These are phyloP conservation scores for Danaus chrysippus DNA, from an alignment of 2,888 invertebrate genomes.

Conservation along the genomic window DNA sequence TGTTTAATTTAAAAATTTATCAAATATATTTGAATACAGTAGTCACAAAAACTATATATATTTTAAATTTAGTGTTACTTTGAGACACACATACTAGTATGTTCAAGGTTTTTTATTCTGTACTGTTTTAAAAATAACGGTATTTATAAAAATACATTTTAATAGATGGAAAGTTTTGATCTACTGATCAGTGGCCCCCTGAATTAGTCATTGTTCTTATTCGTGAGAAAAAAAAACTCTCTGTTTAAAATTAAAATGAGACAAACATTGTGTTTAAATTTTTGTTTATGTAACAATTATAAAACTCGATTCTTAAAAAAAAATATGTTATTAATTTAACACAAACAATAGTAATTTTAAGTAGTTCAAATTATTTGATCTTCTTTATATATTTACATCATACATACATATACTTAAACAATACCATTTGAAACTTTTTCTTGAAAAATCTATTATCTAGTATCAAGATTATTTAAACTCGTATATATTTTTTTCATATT, in stretches of 20 bases:
- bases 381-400: neutral
- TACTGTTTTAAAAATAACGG: neutral
- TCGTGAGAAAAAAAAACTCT: slow-evolving; percentile 18
- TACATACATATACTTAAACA: neutral
- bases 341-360: no score
- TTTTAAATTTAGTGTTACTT: no score
- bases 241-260: neutral
- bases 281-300: neutral
- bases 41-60: no score
- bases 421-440: neutral
- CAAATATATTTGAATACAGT: no score
- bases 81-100: no score
- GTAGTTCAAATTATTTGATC: no score
- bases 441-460: neutral
- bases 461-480: slow-evolving; percentile 6
- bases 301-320: neutral
- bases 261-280: neutral
- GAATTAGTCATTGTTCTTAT: slow-evolving; percentile 22
- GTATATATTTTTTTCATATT: neutral
- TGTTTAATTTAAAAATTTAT: no score
- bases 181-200: slow-evolving; percentile 9
- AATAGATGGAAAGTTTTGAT: slow-evolving; percentile 29
- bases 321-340: no score
- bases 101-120: no score
- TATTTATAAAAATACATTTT: slow-evolving; percentile 6